Evolutionary conservation across 1,140 invertebrate species (phyloP), one percentile per base, ranked within the genome.

Genomic region (Leptinotarsa defecta): DNA sequence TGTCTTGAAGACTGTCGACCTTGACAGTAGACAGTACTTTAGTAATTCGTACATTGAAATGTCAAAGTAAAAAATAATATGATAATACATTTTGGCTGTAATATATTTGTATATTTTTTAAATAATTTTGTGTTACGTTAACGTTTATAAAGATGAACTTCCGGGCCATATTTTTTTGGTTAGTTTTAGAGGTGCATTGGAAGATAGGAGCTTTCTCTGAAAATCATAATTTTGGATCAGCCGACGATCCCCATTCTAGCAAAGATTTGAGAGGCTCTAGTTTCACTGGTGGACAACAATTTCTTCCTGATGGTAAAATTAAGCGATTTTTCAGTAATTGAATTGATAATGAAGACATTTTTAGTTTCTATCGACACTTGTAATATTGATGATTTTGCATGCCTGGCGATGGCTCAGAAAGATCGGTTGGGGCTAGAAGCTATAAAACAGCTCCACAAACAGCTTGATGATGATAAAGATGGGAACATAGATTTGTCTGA

Each of bases 391-490:
- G 92, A 93, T 84, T 86, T 92, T 71, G 89, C 91, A 74, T 95
- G 94, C 84, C 89, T 94, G 62, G 89, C 88, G 67, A 89, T 91
- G 85, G 90, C 89, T 81, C 88, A 91, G 70, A 91, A 92, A 81
- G 96, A 97, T 88, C 91, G 91, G 78, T 87, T 93, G 20, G 95
- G 95, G 48, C 91, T 96, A 83, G 95, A 97, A 84, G 96, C 96
- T 48, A 97, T 98, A 82, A 90, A 91, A 75, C 90, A 91, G 76
- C 90, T 98, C 4, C 96, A 98, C 87, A 89, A 91, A 72, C 94
- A 97, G 85, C 88, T 98, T 70, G 96, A 98, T 85, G 96, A 98
- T 84, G 96, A 98, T 89, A 93, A 93, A 71, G 95, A 97, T 90
- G 96, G 96, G 73, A 95, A 95, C 86, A 94, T 98, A 73, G 96